phyloP scores from a whole-genome alignment of 2,113 vertebrate species.

The Malurus elegans region DNA sequence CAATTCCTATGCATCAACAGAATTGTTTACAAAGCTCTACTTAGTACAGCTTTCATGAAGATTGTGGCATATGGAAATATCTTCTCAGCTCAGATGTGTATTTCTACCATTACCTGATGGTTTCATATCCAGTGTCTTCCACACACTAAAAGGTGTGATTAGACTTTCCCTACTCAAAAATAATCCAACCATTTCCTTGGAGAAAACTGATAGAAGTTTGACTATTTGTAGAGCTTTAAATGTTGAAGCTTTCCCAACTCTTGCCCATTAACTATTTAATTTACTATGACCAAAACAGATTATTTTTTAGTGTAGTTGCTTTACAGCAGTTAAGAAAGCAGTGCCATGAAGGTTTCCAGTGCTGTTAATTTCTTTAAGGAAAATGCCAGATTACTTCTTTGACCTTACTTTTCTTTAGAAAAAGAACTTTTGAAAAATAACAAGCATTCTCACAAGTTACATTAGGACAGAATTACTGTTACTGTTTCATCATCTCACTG shows the following conservation, averaged over 20 bases:
- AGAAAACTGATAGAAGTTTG: background rate
- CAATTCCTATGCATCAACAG: background rate
- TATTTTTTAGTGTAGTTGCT: background rate
- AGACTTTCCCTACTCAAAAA: background rate
- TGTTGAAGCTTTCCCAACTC: background rate
- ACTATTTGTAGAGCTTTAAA: background rate
- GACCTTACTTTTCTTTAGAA: background rate
- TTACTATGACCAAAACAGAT: background rate
- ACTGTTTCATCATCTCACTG: background rate
- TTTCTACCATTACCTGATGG: background rate
- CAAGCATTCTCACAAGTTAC: background rate
- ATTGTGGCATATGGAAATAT: background rate
- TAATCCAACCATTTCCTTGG: background rate
- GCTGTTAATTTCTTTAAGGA: background rate
- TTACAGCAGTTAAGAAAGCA: background rate
- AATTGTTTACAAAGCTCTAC: background rate
- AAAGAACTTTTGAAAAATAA: background rate
- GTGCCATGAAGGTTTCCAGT: background rate
- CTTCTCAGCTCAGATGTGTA: background rate
- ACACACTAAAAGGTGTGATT: background rate
- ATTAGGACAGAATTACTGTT: background rate
- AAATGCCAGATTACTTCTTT: background rate
- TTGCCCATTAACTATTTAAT: background rate
- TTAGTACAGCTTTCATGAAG: background rate
- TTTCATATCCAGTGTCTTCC: background rate